Conservation (phyloP, 2,113 vertebrate genomes). For the Apteryx mantelli region DNA sequence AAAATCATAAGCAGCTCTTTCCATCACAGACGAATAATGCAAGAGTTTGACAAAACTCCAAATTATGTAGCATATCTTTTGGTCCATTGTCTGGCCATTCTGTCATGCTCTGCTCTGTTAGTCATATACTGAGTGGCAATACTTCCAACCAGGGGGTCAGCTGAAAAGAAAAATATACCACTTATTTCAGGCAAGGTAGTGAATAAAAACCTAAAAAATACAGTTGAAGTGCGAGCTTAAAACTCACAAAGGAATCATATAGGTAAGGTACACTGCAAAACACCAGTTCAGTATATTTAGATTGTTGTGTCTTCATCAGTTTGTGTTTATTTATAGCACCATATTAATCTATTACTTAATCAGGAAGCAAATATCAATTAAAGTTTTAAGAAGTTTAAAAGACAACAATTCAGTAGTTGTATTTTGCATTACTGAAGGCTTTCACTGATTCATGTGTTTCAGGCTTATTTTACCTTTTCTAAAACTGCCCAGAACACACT, state of each 20-base stretch:
- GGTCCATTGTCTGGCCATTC: slow-evolving; percentile 98
- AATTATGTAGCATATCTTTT: slow-evolving; percentile 94
- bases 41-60: slow-evolving; percentile 59
- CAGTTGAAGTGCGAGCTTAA: background rate
- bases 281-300: background rate
- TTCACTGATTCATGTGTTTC: background rate
- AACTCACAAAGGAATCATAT: background rate
- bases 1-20: slow-evolving; percentile 86
- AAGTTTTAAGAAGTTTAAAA: background rate
- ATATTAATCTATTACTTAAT: background rate
- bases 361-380: background rate
- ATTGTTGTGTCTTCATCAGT: background rate
- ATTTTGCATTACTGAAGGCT: background rate
- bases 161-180: slow-evolving; percentile 73
- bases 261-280: background rate
- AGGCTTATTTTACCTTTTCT: background rate
- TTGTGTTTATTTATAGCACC: background rate
- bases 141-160: slow-evolving; percentile 95
- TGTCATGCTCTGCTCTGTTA: slow-evolving; percentile 97
- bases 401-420: background rate
- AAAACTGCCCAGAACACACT: background rate
- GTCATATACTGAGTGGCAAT: slow-evolving; percentile 97
- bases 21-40: slow-evolving; percentile 79
- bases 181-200: background rate
- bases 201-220: background rate